Conservation (phyloP, 2,888 invertebrate species). For the Lordiphosa andalusiaca region DNA sequence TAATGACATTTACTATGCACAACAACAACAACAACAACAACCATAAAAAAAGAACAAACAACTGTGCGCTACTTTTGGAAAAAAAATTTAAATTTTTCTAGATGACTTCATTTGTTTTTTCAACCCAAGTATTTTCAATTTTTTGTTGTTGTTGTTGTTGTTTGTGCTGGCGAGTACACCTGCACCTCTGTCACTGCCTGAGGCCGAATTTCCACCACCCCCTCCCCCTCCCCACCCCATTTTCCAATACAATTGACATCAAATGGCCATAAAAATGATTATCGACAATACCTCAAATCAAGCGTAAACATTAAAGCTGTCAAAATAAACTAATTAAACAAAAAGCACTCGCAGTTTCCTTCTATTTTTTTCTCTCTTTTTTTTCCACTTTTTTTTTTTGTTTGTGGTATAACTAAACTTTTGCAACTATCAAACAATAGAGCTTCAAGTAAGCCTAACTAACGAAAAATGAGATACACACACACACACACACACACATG, state of each 20-base stretch:
- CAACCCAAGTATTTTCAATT: constrained; percentile 1
- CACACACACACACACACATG: constrained; percentile 1
- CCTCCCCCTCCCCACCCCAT: too few relatives aligned
- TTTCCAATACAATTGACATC: not conserved
- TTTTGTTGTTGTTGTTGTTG: not conserved
- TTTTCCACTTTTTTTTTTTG: constrained; percentile 5
- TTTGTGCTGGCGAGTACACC: not conserved
- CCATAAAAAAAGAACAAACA: constrained; percentile 9
- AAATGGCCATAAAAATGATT: too few relatives aligned
- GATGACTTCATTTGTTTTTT: constrained; percentile 51
- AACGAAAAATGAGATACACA: constrained; percentile 29
- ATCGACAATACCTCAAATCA: constrained; percentile 4
- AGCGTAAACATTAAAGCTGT: constrained; percentile 12
- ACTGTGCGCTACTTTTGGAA: constrained; percentile 12
- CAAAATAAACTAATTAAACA: constrained; percentile 19
- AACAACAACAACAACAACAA: constrained; percentile 36
- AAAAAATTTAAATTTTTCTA: constrained; percentile 49
- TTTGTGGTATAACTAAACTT: constrained; percentile 40
- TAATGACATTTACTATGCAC: constrained; percentile 72
- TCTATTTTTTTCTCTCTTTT: too few relatives aligned
- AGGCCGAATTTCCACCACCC: too few relatives aligned
- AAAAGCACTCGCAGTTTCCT: constrained; percentile 2
- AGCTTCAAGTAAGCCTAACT: constrained; percentile 37
- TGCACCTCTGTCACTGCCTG: too few relatives aligned
- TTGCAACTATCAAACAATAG: constrained; percentile 26